A percentile compares a stretch with the other conserved stretches of the same genome.
Evolutionary conservation across 2,888 invertebrate species (phyloP).

Genomic region (Willowsia nigromaculata): DNA sequence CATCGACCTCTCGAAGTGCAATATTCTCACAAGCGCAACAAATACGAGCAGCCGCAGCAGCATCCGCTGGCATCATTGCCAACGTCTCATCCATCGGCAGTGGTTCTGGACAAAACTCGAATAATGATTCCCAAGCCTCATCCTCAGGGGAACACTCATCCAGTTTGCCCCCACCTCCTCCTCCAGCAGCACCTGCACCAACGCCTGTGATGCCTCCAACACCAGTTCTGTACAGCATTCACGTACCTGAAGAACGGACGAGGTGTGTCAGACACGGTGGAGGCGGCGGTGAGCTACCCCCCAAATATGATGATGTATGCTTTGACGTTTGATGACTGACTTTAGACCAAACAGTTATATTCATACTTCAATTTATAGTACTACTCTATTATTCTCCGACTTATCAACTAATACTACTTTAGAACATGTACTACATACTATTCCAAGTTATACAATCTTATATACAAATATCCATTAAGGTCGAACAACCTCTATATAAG

Average conservation of each 20-base stretch:
- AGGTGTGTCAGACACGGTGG: constrained; percentile 65
- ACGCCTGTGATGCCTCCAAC: constrained; percentile 72
- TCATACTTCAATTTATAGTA: not conserved
- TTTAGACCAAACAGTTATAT: constrained; percentile 55
- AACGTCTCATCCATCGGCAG: constrained; percentile 52
- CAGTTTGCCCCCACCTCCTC: constrained; percentile 62
- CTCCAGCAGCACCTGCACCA: constrained; percentile 69
- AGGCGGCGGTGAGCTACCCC: constrained; percentile 65
- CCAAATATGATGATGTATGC: constrained; percentile 76
- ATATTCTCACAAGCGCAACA: constrained; percentile 74
- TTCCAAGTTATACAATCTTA: not conserved
- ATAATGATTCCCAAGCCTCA: constrained; percentile 67
- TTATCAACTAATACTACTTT: not conserved
- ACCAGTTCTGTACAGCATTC: constrained; percentile 71
- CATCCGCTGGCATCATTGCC: constrained; percentile 38
- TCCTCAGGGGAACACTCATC: constrained; percentile 34
- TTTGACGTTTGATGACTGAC: constrained; percentile 76
- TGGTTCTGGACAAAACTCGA: constrained; percentile 66
- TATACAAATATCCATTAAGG: not conserved
- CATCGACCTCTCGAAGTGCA: constrained; percentile 75
- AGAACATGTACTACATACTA: not conserved
- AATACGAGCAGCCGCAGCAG: constrained; percentile 61
- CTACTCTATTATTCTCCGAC: not conserved
- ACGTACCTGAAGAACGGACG: constrained; percentile 72
- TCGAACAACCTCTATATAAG: not conserved